Evolutionary conservation across 2,113 vertebrate genomes (phyloP), one percentile per base, ranked within the genome.

Genomic region (Ageneiosus marmoratus): DNA sequence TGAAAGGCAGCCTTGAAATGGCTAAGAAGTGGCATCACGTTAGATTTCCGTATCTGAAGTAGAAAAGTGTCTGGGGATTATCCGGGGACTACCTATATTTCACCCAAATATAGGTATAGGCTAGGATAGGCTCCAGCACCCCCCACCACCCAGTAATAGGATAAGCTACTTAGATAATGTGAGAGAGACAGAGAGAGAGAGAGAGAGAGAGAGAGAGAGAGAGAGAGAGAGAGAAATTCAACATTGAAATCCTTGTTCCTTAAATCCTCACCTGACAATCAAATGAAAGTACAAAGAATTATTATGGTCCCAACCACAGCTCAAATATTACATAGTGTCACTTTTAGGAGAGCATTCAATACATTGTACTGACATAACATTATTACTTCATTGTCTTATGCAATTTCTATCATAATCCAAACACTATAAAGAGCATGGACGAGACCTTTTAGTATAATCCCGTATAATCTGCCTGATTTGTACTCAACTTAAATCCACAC

Each of bases 371-470:
- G 5, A 22, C 6, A 4, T 41, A 27, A 41, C 22, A 27, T 60
- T 44, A 44, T 58, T 77, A 58, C 41, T 48, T 50, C n/a, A 63
- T 24, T 51, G 62, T 53, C 51, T 80, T 37, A 51, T 80, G 78
- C 53, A 32, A 55, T 58, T 70, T 56, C 13, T 46, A 46, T 72
- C 50, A 51, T 48, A 32, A 79, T 62, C 5, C 41, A 24, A 46
- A 46, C 10, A 60, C 12, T 48, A 9, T 77, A 18, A 44, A 46
- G 32, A 29, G 58, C 48, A 51, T 2, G 18, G 8, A 63, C 41
- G 32, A 65, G n/a, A 34, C 44, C 74, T 16, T 46, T 55, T 56
- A 24, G 50, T 69, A 65, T 67, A 83, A 83, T 67, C 69, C 53
- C 22, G 55, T 29, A 18, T 82, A 76, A 82, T 67, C 34, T 83